Evolutionary conservation across 2,797 vertebrate genomes (phyloP).

Genomic region (Gobionotothen gibberifrons): DNA sequence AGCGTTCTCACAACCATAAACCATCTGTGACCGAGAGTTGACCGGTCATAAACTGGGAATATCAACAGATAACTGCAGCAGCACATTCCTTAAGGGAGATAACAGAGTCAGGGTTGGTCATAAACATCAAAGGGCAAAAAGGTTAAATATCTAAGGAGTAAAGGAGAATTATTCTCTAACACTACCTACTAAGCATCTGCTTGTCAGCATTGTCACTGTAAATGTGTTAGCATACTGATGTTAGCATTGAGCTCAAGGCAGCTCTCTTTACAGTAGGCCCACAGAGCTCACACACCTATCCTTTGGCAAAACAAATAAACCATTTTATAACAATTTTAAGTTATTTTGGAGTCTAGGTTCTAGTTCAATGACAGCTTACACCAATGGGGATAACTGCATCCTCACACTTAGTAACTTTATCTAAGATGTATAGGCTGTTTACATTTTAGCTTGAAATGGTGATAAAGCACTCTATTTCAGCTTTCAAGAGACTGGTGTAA

Average conservation of each 20-base stretch:
- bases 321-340: too few relatives aligned
- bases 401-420: constrained; percentile 3
- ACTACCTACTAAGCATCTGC: not conserved
- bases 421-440: constrained; percentile 5
- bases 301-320: not conserved
- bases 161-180: too few relatives aligned
- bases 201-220: not conserved
- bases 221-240: not conserved
- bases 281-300: not conserved
- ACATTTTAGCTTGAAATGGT: constrained; percentile 16
- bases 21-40: too few relatives aligned
- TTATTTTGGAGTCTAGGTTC: too few relatives aligned
- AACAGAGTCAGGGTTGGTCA: too few relatives aligned
- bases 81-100: too few relatives aligned
- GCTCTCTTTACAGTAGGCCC: not conserved
- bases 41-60: too few relatives aligned
- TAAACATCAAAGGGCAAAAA: too few relatives aligned
- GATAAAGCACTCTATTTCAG: constrained; percentile 13
- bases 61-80: too few relatives aligned
- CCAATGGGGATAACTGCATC: not conserved
- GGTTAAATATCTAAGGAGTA: too few relatives aligned
- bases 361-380: not conserved
- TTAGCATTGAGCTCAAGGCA: too few relatives aligned
- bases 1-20: too few relatives aligned
- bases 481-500: not conserved